phyloP scores from a whole-genome alignment of 1,140 invertebrate genomes.

The Drosophila pseudoobscura region DNA sequence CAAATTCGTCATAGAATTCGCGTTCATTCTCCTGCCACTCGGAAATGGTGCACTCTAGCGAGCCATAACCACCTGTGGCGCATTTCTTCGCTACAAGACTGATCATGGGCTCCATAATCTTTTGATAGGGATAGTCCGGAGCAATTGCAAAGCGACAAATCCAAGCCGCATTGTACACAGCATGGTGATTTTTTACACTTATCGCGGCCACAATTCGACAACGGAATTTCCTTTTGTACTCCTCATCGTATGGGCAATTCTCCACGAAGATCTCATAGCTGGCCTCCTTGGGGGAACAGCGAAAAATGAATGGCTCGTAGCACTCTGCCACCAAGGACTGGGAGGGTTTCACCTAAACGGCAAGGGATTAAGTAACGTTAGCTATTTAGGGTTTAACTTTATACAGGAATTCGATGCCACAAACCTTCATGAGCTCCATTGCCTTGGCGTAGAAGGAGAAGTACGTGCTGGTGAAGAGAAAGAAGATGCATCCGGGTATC shows the following conservation, averaged over 20 bases:
- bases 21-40: constrained; percentile 80
- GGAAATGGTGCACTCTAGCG: constrained; percentile 73
- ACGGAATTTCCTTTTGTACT: constrained; percentile 68
- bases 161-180: constrained; percentile 78
- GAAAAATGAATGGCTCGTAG: constrained; percentile 79
- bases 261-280: constrained; percentile 76
- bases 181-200: constrained; percentile 72
- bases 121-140: constrained; percentile 68
- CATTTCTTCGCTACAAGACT: constrained; percentile 63
- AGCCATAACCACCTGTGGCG: constrained; percentile 55
- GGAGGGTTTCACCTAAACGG: constrained; percentile 61
- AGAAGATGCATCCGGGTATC: constrained; percentile 74
- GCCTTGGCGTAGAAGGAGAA: constrained; percentile 80
- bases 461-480: constrained; percentile 72
- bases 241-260: constrained; percentile 61
- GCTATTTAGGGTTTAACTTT: background rate
- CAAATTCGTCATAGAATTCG: constrained; percentile 72
- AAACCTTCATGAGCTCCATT: constrained; percentile 71
- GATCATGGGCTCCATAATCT: constrained; percentile 77
- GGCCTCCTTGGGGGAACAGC: constrained; percentile 68
- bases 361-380: background rate
- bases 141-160: constrained; percentile 80
- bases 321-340: constrained; percentile 78
- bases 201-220: constrained; percentile 69
- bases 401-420: background rate